Conservation (phyloP, 2,113 vertebrate species). For the Myrmecophaga tridactyla region DNA sequence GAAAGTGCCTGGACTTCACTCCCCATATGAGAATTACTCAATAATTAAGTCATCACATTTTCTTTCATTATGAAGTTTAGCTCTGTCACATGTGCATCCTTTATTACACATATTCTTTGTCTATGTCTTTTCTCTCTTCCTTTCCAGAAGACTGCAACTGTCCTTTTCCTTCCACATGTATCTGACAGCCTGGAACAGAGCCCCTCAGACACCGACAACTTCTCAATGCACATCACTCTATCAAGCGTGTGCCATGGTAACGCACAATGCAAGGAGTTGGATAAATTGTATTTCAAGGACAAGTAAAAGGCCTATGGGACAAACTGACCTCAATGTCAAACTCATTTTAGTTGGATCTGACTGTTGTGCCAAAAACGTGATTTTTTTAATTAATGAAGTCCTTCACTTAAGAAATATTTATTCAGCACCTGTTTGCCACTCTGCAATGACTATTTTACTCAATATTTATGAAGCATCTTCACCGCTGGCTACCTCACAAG, state of each 20-base stretch:
- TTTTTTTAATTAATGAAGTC: not conserved
- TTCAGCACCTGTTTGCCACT: not conserved
- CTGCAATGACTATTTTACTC: not conserved
- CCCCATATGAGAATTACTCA: not conserved
- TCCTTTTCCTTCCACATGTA: not conserved
- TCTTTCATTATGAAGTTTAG: not conserved
- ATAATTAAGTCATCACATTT: not conserved
- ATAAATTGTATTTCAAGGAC: conserved; percentile 1
- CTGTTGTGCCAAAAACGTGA: not conserved
- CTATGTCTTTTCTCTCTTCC: not conserved
- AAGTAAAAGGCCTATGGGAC: conserved; percentile 13
- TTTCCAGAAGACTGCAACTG: conserved; percentile 29
- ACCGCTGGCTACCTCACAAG: not conserved
- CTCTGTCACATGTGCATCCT: not conserved
- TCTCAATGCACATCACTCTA: not conserved
- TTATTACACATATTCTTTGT: not conserved
- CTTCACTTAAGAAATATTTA: not conserved
- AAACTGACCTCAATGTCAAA: not conserved
- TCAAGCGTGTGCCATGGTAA: not conserved
- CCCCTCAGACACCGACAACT: not conserved
- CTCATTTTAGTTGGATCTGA: not conserved
- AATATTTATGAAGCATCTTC: not conserved
- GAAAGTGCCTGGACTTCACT: not conserved
- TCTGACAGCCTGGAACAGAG: conserved; percentile 58
- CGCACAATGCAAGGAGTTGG: not conserved